A percentile compares a stretch with the other conserved stretches of the same genome.
Conservation (phyloP, 1,140 invertebrate genomes). For the Papilio machaon region DNA sequence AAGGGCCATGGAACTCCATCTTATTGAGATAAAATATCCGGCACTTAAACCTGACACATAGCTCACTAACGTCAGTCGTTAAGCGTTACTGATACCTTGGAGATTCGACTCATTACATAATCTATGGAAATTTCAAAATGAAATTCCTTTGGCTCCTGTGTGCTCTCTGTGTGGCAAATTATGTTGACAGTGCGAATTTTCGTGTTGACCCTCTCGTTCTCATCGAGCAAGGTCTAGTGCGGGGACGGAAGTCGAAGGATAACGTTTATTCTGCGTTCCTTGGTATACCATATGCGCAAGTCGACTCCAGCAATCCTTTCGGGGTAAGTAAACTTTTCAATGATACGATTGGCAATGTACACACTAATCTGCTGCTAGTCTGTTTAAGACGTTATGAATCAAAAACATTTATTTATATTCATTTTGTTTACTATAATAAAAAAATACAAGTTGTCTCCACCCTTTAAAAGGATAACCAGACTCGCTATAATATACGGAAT, state of each 20-base stretch:
- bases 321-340: conserved; percentile 61
- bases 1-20: conserved; percentile 51
- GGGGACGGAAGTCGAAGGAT: conserved; percentile 65
- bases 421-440: too few relatives aligned
- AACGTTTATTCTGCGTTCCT: conserved; percentile 69
- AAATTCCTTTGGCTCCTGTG: conserved; percentile 51
- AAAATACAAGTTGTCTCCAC: too few relatives aligned
- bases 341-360: too few relatives aligned
- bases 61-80: conserved; percentile 6
- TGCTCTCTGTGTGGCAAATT: conserved; percentile 51
- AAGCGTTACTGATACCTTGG: background rate
- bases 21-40: conserved; percentile 56
- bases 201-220: conserved; percentile 72
- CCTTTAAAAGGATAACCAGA: too few relatives aligned
- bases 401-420: too few relatives aligned
- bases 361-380: too few relatives aligned
- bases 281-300: conserved; percentile 69
- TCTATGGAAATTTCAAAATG: conserved; percentile 49
- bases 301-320: conserved; percentile 68
- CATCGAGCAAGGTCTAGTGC: conserved; percentile 70
- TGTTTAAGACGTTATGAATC: too few relatives aligned
- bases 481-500: too few relatives aligned
- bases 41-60: conserved; percentile 18
- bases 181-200: conserved; percentile 52
- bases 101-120: background rate